phyloP scores from a whole-genome alignment of 2,797 vertebrate species.

The Pteropus rufus region DNA sequence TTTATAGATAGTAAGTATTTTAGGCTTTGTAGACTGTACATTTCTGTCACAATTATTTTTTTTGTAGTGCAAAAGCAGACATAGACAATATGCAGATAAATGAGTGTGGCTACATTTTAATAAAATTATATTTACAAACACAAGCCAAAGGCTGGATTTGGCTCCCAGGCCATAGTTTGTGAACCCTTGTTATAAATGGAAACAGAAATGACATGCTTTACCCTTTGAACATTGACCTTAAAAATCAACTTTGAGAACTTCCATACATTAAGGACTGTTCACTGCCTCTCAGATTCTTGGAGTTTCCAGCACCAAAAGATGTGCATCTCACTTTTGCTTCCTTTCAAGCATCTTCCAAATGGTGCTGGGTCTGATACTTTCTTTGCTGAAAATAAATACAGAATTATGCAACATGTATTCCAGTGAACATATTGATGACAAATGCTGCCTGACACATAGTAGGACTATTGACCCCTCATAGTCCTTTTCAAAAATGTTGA shows the following conservation, averaged over 20 bases:
- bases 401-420: neutral
- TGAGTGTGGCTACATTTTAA: neutral
- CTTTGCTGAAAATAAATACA: neutral
- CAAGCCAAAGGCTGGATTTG: constrained; percentile 4
- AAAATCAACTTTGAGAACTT: neutral
- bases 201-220: neutral
- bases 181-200: neutral
- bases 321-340: neutral
- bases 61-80: neutral
- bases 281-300: neutral
- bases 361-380: neutral
- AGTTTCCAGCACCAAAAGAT: neutral
- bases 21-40: neutral
- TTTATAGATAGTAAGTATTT: constrained; percentile 34
- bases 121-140: constrained; percentile 41
- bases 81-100: constrained; percentile 1
- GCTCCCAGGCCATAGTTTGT: neutral
- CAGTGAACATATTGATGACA: neutral
- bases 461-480: neutral
- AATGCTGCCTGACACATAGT: neutral
- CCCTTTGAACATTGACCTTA: neutral
- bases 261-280: neutral
- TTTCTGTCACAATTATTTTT: constrained; percentile 4
- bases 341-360: neutral
- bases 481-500: neutral